phyloP scores from a whole-genome alignment of 2,113 vertebrate genomes.

The Cololabis saira region DNA sequence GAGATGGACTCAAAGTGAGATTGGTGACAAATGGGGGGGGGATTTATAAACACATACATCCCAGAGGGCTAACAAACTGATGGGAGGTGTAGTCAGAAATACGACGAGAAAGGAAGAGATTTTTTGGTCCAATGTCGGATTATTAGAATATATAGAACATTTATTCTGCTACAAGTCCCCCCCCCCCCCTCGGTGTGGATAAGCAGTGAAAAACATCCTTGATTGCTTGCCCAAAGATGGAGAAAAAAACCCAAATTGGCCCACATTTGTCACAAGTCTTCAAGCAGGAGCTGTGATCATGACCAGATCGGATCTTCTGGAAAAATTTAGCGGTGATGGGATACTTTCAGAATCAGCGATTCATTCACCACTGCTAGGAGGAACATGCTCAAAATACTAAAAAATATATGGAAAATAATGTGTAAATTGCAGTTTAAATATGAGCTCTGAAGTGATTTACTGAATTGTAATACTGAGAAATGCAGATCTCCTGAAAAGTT shows the following conservation, averaged over 20 bases:
- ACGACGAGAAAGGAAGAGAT: background rate
- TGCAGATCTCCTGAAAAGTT: no score
- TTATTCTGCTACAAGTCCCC: conserved; percentile 40
- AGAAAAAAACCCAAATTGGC: conserved; percentile 49
- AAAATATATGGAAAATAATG: no score
- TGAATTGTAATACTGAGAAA: no score
- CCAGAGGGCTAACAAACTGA: conserved; percentile 24
- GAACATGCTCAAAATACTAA: no score
- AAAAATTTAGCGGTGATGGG: conserved; percentile 5
- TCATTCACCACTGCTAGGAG: no score
- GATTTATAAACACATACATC: conserved; percentile 17
- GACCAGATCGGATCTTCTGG: conserved; percentile 15
- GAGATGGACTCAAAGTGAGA: conserved; percentile 16
- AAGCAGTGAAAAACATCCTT: conserved; percentile 47
- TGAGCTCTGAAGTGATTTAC: no score
- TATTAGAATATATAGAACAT: conserved; percentile 71
- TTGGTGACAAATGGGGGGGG: conserved; percentile 9
- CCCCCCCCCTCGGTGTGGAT: conserved; percentile 10
- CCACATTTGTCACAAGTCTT: conserved; percentile 55
- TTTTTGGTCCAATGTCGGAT: conserved; percentile 28
- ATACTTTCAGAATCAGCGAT: background rate
- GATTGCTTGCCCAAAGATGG: conserved; percentile 55
- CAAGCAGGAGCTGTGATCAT: conserved; percentile 34
- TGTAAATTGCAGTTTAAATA: no score
- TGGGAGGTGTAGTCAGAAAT: conserved; percentile 2